Percentiles rank a stretch among this genome's conserved stretches.
phyloP scores from a whole-genome alignment of 2,888 invertebrate genomes.

The Maniola hyperantus region DNA sequence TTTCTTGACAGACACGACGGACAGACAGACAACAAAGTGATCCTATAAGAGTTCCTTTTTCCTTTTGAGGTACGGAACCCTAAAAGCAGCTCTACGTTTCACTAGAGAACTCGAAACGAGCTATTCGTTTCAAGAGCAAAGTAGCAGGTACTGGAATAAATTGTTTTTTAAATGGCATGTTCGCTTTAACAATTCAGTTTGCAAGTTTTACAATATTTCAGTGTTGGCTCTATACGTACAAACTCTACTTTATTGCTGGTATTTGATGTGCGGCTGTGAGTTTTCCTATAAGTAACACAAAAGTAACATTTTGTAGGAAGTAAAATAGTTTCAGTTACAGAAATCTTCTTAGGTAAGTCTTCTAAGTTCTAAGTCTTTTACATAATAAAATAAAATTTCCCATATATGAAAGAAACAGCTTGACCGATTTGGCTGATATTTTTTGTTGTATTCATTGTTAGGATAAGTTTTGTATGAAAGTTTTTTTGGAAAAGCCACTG shows the following conservation, averaged over 20 bases:
- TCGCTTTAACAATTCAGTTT: slow-evolving; percentile 56
- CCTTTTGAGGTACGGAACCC: too few relatives aligned
- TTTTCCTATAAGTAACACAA: slow-evolving; percentile 38
- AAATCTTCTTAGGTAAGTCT: background rate
- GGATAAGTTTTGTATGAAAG: too few relatives aligned
- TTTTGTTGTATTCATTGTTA: too few relatives aligned
- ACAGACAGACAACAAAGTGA: too few relatives aligned
- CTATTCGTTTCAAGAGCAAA: background rate
- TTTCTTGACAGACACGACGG: too few relatives aligned
- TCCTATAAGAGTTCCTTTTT: too few relatives aligned
- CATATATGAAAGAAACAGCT: too few relatives aligned
- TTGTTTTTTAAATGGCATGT: slow-evolving; percentile 45
- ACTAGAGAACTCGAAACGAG: background rate
- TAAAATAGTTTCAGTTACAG: background rate
- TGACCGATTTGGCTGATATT: too few relatives aligned
- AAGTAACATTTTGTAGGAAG: background rate
- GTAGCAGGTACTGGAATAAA: slow-evolving; percentile 38
- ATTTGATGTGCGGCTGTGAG: slow-evolving; percentile 61
- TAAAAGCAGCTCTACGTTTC: too few relatives aligned
- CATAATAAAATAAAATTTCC: too few relatives aligned
- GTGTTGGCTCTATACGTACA: slow-evolving; percentile 53
- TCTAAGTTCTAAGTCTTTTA: too few relatives aligned
- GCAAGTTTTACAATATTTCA: slow-evolving; percentile 78
- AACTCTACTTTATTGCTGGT: slow-evolving; percentile 58
- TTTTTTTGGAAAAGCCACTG: too few relatives aligned